Conservation (phyloP, 2,113 vertebrate genomes). For the Leuciscus idus region DNA sequence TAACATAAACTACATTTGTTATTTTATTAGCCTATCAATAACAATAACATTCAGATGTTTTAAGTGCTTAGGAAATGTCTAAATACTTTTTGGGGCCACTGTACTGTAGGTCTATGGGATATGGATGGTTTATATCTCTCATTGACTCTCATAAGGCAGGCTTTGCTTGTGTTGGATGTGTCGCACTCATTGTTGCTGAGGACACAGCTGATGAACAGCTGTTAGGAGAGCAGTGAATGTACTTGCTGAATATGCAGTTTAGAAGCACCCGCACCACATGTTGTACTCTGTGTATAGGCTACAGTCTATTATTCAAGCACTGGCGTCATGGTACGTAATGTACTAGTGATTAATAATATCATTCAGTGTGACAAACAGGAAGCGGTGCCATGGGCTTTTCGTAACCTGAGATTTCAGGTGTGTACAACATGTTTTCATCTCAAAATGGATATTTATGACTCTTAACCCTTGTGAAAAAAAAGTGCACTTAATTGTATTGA, state of each 20-base stretch:
- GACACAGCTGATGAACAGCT: conserved; percentile 62
- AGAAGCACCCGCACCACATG: not conserved
- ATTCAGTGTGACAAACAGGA: not conserved
- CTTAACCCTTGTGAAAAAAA: not conserved
- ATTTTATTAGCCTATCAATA: not conserved
- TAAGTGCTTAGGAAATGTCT: not conserved
- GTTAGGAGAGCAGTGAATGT: conserved; percentile 53
- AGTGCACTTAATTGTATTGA: not conserved
- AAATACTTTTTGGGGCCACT: not conserved
- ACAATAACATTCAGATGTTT: not conserved
- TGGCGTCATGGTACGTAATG: not conserved
- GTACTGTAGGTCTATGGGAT: conserved; percentile 31
- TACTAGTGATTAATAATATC: not conserved
- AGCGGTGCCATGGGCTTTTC: too few relatives aligned
- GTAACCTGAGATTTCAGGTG: not conserved
- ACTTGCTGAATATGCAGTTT: conserved; percentile 42
- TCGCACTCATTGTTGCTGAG: conserved; percentile 37
- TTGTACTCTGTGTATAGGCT: not conserved
- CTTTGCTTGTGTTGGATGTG: conserved; percentile 55
- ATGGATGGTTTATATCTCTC: conserved; percentile 33
- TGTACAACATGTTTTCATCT: not conserved
- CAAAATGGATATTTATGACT: not conserved
- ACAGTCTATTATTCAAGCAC: not conserved
- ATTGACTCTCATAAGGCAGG: conserved; percentile 24
- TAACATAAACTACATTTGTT: too few relatives aligned